Percentiles rank a stretch among this genome's conserved stretches.
phyloP scores from a whole-genome alignment of 2,888 invertebrate genomes.

The Candidula unifasciata region DNA sequence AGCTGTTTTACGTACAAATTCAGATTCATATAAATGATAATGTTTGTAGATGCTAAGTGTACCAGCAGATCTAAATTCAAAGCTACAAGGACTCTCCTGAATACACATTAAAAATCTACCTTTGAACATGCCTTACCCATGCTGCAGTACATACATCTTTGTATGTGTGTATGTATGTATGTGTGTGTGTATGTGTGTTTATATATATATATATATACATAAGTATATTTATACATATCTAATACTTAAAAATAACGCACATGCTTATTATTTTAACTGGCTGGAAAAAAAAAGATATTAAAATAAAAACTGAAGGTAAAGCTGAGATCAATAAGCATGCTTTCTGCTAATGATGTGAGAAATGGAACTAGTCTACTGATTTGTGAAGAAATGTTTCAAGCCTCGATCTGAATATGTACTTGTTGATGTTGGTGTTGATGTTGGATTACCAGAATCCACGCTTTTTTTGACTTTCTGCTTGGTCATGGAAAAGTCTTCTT shows the following conservation, averaged over 20 bases:
- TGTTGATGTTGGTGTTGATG: slow-evolving; percentile 24
- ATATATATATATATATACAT: background rate
- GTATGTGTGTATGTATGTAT: background rate
- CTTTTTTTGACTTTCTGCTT: slow-evolving; percentile 61
- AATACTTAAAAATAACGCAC: background rate
- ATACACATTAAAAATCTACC: too few species aligned
- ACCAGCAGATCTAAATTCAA: too few species aligned
- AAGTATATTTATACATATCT: background rate
- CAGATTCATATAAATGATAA: too few species aligned
- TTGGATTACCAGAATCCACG: slow-evolving; percentile 56
- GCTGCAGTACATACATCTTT: background rate
- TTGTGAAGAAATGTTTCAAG: slow-evolving; percentile 29
- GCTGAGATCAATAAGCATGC: slow-evolving; percentile 19
- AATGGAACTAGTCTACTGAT: slow-evolving; percentile 33
- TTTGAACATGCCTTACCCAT: background rate
- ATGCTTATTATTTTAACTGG: slow-evolving; percentile 22
- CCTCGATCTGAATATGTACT: slow-evolving; percentile 40
- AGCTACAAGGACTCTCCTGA: too few species aligned
- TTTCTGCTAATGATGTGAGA: slow-evolving; percentile 18
- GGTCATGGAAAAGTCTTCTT: slow-evolving; percentile 75
- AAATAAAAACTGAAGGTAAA: background rate
- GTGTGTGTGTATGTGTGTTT: too few species aligned
- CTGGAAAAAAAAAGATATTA: background rate
- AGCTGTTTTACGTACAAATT: too few species aligned
- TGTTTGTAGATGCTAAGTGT: too few species aligned